A percentile compares a stretch with the other conserved stretches of the same genome.
Conservation (phyloP, 2,113 vertebrate genomes). For the Romanogobio albipinnatus region DNA sequence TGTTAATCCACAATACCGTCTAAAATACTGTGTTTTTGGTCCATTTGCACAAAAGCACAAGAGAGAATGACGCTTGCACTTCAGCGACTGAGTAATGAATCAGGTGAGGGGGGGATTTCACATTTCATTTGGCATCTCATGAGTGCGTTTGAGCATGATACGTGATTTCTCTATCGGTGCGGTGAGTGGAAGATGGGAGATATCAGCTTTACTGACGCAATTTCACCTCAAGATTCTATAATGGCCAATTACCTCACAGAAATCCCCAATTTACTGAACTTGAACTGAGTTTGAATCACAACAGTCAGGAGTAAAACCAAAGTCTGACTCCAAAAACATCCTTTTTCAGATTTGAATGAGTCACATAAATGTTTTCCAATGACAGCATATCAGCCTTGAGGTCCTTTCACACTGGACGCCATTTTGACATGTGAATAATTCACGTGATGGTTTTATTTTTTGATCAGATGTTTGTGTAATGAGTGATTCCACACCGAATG, state of each 20-base stretch:
- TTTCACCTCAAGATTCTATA: neutral
- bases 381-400: no score
- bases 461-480: no score
- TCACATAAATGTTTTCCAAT: neutral
- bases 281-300: neutral
- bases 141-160: constrained; percentile 31
- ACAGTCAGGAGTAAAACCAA: neutral
- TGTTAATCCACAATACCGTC: neutral
- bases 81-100: constrained; percentile 35
- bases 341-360: neutral
- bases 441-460: no score
- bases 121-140: constrained; percentile 40
- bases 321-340: neutral
- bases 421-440: no score
- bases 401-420: no score
- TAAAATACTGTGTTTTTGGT: neutral
- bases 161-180: neutral
- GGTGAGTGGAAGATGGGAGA: neutral
- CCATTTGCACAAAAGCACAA: neutral
- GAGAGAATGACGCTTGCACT: constrained; percentile 31
- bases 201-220: neutral
- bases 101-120: constrained; percentile 39
- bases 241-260: neutral
- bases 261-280: neutral
- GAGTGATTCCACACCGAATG: no score